These are phyloP conservation scores for Aurelia aurita DNA, from an alignment of 30 jellyfish, hydroid and myxozoan species.

Conservation along the genomic window DNA sequence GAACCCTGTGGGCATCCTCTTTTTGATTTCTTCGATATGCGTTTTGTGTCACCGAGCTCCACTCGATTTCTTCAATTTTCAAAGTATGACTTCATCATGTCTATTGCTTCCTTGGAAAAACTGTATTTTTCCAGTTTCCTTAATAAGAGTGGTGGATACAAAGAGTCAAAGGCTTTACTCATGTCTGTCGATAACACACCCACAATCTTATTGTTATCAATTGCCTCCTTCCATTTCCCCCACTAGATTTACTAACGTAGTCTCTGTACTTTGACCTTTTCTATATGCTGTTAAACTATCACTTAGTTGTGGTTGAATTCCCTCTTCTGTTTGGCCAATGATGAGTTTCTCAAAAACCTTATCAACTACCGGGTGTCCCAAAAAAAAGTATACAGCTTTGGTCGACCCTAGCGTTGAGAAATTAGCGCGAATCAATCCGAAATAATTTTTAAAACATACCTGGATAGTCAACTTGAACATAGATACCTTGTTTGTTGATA, in stretches of 20 bases:
- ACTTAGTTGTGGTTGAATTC: slow-evolving; percentile 24
- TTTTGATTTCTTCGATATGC: slow-evolving; percentile 38
- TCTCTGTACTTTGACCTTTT: slow-evolving; percentile 42
- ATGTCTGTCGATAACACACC: slow-evolving; percentile 50
- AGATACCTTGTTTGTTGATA: too few relatives aligned
- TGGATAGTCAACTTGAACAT: too few relatives aligned
- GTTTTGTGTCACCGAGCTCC: slow-evolving; percentile 40
- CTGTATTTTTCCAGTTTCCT: slow-evolving; percentile 33
- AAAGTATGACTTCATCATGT: slow-evolving; percentile 49
- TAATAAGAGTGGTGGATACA: slow-evolving; percentile 35
- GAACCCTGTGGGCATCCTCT: slow-evolving; percentile 70
- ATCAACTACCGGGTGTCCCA: too few relatives aligned
- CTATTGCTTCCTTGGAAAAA: slow-evolving; percentile 19
- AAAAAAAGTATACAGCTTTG: too few relatives aligned
- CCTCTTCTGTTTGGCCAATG: slow-evolving; percentile 1
- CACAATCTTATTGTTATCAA: slow-evolving; percentile 30
- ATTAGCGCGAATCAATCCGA: too few relatives aligned
- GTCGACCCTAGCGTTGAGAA: too few relatives aligned
- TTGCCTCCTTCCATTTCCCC: slow-evolving; percentile 38
- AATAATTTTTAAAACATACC: too few relatives aligned
- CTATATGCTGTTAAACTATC: slow-evolving; percentile 37
- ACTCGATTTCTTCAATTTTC: slow-evolving; percentile 37
- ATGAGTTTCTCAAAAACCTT: slow-evolving; percentile 19
- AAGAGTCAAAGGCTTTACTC: slow-evolving; percentile 57
- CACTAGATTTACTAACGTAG: slow-evolving; percentile 13